Evolutionary conservation across 2,888 invertebrate genomes (phyloP).

Genomic region (Pseudococcus longispinus): DNA sequence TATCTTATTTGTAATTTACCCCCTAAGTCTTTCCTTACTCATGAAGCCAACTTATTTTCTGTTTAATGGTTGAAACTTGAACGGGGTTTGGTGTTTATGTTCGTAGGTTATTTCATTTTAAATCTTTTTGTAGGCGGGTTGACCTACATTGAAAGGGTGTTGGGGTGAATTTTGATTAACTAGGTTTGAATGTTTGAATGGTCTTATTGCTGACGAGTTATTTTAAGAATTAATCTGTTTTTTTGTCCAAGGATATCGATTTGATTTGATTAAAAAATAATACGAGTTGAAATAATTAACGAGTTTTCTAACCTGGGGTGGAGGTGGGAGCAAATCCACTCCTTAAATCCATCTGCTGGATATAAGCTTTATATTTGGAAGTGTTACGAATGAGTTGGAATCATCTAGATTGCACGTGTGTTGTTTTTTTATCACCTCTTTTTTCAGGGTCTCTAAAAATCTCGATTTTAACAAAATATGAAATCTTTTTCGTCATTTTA

Average conservation of each 20-base stretch:
- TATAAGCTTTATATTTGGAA: too few relatives aligned
- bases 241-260: not conserved
- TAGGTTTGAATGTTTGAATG: not conserved
- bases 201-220: not conserved
- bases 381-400: too few relatives aligned
- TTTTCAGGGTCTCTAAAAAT: too few relatives aligned
- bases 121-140: not conserved
- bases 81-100: not conserved
- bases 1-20: not conserved
- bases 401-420: too few relatives aligned
- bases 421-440: too few relatives aligned
- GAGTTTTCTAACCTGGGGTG: too few relatives aligned
- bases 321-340: too few relatives aligned
- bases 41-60: not conserved
- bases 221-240: not conserved
- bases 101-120: not conserved
- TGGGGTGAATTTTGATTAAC: not conserved
- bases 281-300: not conserved
- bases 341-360: too few relatives aligned
- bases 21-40: not conserved
- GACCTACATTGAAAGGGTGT: not conserved
- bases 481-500: too few relatives aligned
- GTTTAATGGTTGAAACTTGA: slow-evolving; percentile 7
- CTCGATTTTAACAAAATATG: too few relatives aligned
- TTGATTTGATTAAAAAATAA: not conserved